phyloP scores from a whole-genome alignment of 2,797 vertebrate genomes.

The Neopelma chrysocephalum region DNA sequence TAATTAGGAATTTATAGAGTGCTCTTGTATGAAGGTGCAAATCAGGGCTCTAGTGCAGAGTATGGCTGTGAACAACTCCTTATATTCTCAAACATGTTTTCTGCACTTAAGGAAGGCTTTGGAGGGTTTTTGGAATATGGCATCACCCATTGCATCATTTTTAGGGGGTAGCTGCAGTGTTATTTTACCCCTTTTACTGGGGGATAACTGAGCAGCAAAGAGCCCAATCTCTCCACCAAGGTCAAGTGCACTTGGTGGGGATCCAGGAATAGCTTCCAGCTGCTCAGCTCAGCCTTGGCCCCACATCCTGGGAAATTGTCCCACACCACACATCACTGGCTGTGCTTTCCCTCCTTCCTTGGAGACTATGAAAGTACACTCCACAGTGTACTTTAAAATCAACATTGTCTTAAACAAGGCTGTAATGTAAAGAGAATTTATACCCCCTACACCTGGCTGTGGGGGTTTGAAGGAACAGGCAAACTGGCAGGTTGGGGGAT shows the following conservation, averaged over 20 bases:
- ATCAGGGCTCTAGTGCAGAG: background rate
- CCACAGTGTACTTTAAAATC: background rate
- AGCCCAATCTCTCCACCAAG: background rate
- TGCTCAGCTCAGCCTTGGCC: background rate
- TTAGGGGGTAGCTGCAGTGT: background rate
- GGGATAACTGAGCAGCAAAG: background rate
- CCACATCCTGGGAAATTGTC: background rate
- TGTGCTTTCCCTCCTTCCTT: background rate
- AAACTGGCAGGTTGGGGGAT: rapidly evolving
- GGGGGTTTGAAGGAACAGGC: background rate
- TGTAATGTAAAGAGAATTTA: background rate
- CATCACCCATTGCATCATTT: background rate
- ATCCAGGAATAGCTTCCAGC: slow-evolving; percentile 14
- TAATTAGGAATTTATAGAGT: background rate
- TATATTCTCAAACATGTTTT: background rate
- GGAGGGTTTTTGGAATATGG: background rate
- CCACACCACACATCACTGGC: rapidly evolving
- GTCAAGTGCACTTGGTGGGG: background rate
- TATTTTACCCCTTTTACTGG: background rate
- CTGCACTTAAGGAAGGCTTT: background rate
- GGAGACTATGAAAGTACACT: background rate
- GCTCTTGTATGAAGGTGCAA: background rate
- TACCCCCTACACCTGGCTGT: background rate
- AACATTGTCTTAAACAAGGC: background rate
- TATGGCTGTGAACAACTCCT: background rate